These are phyloP conservation scores for Corythornis cristatus DNA, from an alignment of 2,113 vertebrate genomes.

Conservation along the genomic window DNA sequence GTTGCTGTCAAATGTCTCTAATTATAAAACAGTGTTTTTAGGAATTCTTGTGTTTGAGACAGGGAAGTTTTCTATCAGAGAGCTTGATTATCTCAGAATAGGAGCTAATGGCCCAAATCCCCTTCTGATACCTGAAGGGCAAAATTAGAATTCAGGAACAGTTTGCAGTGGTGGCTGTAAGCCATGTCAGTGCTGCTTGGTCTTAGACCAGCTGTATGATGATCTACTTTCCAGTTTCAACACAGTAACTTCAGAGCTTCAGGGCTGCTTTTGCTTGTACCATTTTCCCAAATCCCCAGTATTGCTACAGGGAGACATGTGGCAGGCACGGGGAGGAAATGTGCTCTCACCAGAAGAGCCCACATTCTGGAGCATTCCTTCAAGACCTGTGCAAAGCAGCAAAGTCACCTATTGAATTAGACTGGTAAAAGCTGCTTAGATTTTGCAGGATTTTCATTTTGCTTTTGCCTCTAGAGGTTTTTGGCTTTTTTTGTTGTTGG, in stretches of 20 bases:
- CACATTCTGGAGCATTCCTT: neutral
- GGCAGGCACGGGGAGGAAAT: neutral
- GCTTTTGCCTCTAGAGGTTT: neutral
- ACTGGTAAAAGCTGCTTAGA: neutral
- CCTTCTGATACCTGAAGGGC: neutral
- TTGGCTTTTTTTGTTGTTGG: neutral
- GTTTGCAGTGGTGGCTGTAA: constrained; percentile 16
- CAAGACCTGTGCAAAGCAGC: neutral
- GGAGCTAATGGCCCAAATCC: neutral
- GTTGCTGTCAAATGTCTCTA: neutral
- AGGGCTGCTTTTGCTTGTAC: neutral
- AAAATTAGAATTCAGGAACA: neutral
- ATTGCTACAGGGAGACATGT: neutral
- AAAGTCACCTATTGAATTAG: neutral
- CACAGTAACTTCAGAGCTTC: neutral
- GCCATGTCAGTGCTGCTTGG: neutral
- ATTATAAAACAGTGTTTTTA: neutral
- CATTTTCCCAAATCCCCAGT: neutral
- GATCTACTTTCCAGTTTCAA: constrained; percentile 17
- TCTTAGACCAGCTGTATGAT: neutral
- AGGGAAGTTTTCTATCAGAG: neutral
- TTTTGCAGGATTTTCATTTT: neutral
- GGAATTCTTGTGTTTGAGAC: neutral
- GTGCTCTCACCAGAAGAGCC: neutral
- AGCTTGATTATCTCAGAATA: neutral